phyloP scores from a whole-genome alignment of 2,888 invertebrate genomes.

The Drosophila paranaensis region DNA sequence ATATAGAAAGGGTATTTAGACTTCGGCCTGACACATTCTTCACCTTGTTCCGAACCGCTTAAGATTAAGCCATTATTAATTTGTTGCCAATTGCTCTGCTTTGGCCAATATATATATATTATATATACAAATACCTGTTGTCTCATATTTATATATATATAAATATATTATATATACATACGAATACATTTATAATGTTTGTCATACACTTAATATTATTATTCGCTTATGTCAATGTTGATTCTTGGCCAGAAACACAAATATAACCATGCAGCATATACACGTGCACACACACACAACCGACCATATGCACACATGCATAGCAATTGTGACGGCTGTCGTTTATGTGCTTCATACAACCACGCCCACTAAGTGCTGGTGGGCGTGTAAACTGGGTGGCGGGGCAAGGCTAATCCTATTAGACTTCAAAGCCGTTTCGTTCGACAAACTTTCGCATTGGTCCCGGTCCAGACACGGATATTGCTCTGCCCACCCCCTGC shows the following conservation, averaged over 20 bases:
- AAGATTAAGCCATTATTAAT: neutral
- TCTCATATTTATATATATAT: neutral
- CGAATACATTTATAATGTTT: slow-evolving; percentile 58
- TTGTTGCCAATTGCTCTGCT: slow-evolving; percentile 1
- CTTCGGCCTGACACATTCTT: neutral
- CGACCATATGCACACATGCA: slow-evolving; percentile 24
- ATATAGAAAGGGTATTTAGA: neutral
- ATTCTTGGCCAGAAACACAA: slow-evolving; percentile 30
- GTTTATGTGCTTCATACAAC: slow-evolving; percentile 62
- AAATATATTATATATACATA: slow-evolving; percentile 5
- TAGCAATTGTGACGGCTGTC: slow-evolving; percentile 22
- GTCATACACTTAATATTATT: slow-evolving; percentile 61
- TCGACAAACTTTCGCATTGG: slow-evolving; percentile 68
- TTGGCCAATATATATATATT: slow-evolving; percentile 3
- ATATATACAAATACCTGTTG: neutral
- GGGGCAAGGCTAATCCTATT: slow-evolving; percentile 70
- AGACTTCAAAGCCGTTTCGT: slow-evolving; percentile 77
- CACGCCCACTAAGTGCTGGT: slow-evolving; percentile 45
- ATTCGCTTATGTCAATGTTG: slow-evolving; percentile 42
- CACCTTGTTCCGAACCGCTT: too few species aligned
- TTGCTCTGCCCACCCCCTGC: neutral
- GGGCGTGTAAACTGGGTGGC: slow-evolving; percentile 5
- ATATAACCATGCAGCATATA: slow-evolving; percentile 10
- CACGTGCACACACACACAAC: slow-evolving; percentile 14
- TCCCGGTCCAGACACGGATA: slow-evolving; percentile 36